Evolutionary conservation across 2,888 invertebrate species (phyloP).

Genomic region (Macrosiphum euphorbiae): DNA sequence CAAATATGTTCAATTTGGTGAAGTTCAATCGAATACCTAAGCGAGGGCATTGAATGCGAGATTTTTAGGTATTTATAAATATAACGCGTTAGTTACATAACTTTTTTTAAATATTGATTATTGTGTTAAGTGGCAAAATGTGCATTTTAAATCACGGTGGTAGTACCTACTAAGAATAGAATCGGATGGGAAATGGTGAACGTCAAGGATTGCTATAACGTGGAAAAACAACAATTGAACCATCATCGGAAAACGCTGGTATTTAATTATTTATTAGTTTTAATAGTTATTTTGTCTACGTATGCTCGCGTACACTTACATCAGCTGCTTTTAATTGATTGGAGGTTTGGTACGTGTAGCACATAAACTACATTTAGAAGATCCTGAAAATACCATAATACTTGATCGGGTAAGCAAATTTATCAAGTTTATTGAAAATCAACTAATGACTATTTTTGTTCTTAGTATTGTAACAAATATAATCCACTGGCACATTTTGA

Average conservation of each 20-base stretch:
- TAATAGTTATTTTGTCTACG: neutral
- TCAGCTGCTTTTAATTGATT: conserved; percentile 90
- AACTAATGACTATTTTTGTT: conserved; percentile 36
- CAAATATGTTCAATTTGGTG: no score
- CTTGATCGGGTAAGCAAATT: conserved; percentile 80
- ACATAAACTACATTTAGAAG: conserved; percentile 83
- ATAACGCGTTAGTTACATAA: neutral
- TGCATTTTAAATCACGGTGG: conserved; percentile 98
- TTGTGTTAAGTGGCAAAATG: conserved; percentile 89
- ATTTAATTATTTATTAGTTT: neutral
- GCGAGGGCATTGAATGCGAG: conserved; percentile 86
- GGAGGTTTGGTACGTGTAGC: conserved; percentile 93
- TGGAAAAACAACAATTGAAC: conserved; percentile 94
- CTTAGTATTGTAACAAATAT: conserved; percentile 90
- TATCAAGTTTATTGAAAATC: neutral
- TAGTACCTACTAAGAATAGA: conserved; percentile 93
- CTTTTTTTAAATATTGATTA: neutral
- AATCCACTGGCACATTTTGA: conserved; percentile 99
- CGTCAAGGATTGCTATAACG: conserved; percentile 85
- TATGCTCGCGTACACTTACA: conserved; percentile 87
- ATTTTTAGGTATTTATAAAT: conserved; percentile 79
- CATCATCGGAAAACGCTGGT: conserved; percentile 87
- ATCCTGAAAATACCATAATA: conserved; percentile 87
- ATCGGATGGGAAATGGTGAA: conserved; percentile 95
- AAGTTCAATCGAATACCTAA: conserved; percentile 84